A percentile compares a stretch with the other conserved stretches of the same genome.
phyloP scores from a whole-genome alignment of 2,797 vertebrate genomes.

The Danio tinwini region DNA sequence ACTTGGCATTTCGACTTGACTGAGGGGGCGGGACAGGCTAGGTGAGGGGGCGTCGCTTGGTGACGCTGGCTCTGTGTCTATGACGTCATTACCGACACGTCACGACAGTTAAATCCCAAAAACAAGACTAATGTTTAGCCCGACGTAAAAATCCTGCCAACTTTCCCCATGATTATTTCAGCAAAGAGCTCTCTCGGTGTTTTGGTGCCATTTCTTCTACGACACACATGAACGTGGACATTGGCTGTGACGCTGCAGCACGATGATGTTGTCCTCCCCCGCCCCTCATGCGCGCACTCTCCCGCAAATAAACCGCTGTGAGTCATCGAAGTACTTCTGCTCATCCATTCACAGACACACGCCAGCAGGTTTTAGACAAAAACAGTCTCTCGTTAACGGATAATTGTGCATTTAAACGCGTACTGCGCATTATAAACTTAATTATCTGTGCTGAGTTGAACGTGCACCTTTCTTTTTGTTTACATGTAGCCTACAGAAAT shows the following conservation, averaged over 20 bases:
- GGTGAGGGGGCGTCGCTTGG: conserved; percentile 10
- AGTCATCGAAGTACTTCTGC: conserved; percentile 72
- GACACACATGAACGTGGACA: not conserved
- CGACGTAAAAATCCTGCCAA: not conserved
- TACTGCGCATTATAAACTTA: not conserved
- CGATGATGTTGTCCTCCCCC: conserved; percentile 54
- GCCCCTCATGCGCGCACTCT: conserved; percentile 70
- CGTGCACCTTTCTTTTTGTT: not conserved
- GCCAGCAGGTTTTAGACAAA: conserved; percentile 18
- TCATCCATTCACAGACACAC: conserved; percentile 38
- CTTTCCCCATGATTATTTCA: not conserved
- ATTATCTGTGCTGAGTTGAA: not conserved
- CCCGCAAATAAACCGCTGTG: conserved; percentile 84
- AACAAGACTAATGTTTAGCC: not conserved
- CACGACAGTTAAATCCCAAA: not conserved
- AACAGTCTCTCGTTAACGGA: not conserved
- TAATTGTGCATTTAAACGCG: not conserved
- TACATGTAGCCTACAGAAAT: not conserved
- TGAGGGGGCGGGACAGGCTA: not conserved
- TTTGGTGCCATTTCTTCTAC: not conserved
- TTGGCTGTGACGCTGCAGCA: conserved; percentile 30
- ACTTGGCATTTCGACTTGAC: not conserved
- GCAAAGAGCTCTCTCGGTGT: not conserved
- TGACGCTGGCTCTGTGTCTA: not conserved
- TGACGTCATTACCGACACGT: conserved; percentile 14